Evolutionary conservation across 2,888 invertebrate genomes (phyloP).

Genomic region (Netelia virgata): DNA sequence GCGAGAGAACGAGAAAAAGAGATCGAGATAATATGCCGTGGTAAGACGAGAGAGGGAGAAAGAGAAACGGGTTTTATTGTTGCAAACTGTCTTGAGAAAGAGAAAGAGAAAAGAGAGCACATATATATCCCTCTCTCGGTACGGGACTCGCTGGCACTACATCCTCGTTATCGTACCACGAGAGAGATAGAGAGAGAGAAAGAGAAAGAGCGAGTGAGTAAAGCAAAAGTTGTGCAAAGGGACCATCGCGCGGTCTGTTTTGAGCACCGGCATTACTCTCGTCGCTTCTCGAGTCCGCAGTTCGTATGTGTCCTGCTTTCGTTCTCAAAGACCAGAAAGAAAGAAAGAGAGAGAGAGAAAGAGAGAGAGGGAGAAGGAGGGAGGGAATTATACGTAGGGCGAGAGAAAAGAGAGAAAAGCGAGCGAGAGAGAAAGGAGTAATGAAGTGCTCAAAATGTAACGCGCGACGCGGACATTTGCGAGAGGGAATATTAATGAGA

Average conservation of each 20-base stretch:
- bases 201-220: slow-evolving; percentile 17
- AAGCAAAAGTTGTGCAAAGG: slow-evolving; percentile 41
- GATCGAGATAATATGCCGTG: slow-evolving; percentile 57
- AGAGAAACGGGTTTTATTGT: slow-evolving; percentile 65
- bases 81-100: slow-evolving; percentile 21
- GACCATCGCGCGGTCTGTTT: slow-evolving; percentile 46
- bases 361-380: slow-evolving; percentile 21
- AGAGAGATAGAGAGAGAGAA: slow-evolving; percentile 22
- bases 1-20: slow-evolving; percentile 38
- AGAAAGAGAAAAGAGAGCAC: slow-evolving; percentile 15
- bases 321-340: slow-evolving; percentile 50
- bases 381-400: slow-evolving; percentile 46
- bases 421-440: slow-evolving; percentile 38
- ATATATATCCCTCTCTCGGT: slow-evolving; percentile 24
- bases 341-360: too few relatives aligned
- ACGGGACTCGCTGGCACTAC: slow-evolving; percentile 50
- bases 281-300: slow-evolving; percentile 36
- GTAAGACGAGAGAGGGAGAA: slow-evolving; percentile 36
- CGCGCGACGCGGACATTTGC: slow-evolving; percentile 64
- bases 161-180: slow-evolving; percentile 63
- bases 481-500: slow-evolving; percentile 65
- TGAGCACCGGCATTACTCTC: slow-evolving; percentile 63
- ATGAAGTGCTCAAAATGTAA: slow-evolving; percentile 66
- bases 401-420: slow-evolving; percentile 23
- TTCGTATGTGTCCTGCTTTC: slow-evolving; percentile 39